These are phyloP conservation scores for Drosophila parthenogenetica DNA, from an alignment of 2,888 invertebrate species.

Conservation along the genomic window DNA sequence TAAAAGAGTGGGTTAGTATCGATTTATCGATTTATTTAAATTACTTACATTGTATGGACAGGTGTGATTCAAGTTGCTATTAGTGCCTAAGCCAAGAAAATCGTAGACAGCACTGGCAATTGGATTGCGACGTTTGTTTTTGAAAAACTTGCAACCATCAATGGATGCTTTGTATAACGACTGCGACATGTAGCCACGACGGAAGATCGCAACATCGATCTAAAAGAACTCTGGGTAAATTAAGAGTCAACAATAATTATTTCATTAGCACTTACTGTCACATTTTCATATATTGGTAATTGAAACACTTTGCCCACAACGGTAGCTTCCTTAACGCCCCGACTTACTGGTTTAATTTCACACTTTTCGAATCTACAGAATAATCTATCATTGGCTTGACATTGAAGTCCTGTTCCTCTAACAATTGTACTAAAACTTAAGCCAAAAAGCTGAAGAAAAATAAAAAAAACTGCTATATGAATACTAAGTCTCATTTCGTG, in stretches of 20 bases:
- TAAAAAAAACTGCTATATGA: neutral
- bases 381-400: conserved; percentile 10
- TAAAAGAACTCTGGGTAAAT: neutral
- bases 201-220: conserved; percentile 1
- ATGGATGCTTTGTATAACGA: conserved; percentile 13
- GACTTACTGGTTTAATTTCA: conserved; percentile 21
- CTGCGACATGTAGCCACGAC: conserved; percentile 9
- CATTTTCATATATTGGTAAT: conserved; percentile 36
- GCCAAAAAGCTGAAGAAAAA: neutral
- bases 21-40: no score
- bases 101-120: conserved; percentile 30
- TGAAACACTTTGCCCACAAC: conserved; percentile 10
- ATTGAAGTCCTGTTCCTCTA: conserved; percentile 22
- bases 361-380: conserved; percentile 17
- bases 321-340: conserved; percentile 25
- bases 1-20: neutral
- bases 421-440: neutral
- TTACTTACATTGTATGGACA: conserved; percentile 51
- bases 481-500: neutral
- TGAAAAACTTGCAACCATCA: conserved; percentile 38
- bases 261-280: conserved; percentile 20
- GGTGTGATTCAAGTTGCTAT: conserved; percentile 51
- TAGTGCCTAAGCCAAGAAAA: conserved; percentile 1
- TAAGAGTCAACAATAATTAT: neutral
- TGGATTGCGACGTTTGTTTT: conserved; percentile 30